phyloP scores from a whole-genome alignment of 64 coral and sea anemone species.

The Montipora foliosa region DNA sequence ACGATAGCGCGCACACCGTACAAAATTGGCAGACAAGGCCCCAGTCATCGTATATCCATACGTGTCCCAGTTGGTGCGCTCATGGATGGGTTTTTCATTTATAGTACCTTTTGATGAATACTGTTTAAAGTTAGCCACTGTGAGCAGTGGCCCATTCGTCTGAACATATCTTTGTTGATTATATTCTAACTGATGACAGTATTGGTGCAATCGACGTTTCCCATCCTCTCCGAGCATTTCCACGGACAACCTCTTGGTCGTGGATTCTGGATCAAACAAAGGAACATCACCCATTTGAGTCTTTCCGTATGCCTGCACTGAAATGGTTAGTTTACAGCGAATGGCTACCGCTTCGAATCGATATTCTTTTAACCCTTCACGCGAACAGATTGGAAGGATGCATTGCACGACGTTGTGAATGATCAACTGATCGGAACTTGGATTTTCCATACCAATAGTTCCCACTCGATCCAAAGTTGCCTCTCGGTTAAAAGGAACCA shows the following conservation, averaged over 20 bases:
- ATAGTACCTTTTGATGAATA: not conserved
- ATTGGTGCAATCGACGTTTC: not conserved
- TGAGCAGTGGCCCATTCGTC: not conserved
- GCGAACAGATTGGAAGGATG: not conserved
- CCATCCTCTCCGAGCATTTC: not conserved
- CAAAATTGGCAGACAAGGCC: not conserved
- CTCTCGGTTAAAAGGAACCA: not conserved
- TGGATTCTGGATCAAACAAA: not conserved
- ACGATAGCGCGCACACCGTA: not conserved
- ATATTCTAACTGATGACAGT: not conserved
- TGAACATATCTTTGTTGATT: not conserved
- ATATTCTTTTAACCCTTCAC: not conserved
- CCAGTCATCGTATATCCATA: not conserved
- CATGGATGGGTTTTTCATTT: not conserved
- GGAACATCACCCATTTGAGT: not conserved
- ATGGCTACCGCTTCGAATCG: not conserved
- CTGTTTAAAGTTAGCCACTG: not conserved
- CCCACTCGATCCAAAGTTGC: not conserved
- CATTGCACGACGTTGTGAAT: not conserved
- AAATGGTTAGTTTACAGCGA: not conserved
- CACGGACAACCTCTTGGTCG: not conserved
- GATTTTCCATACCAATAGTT: not conserved
- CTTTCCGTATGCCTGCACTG: not conserved
- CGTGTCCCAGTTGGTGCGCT: not conserved
- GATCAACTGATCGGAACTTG: not conserved